Evolutionary conservation across 1,140 invertebrate genomes (phyloP), one percentile per base, ranked within the genome.

Genomic region (Cydia fagiglandana): DNA sequence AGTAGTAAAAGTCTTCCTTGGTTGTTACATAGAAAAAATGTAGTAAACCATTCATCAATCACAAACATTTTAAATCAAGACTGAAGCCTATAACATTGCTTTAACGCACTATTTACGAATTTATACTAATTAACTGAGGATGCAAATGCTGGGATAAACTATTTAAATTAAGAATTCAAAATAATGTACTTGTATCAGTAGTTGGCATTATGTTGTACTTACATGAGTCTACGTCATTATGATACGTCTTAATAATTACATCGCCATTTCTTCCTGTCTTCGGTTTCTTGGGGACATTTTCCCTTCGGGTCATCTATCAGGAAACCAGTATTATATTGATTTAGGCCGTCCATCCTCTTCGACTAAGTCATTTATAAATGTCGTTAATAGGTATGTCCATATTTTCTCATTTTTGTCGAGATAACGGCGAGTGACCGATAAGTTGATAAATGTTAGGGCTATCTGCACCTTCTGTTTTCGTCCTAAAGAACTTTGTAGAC

Each of bases 361-460:
- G 56, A 61, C 56, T 10, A 24, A 20, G 17, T 24, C 56, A 24
- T 24, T 61, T 61, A 12, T 61, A 24, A 61, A 24, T 61, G 20
- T 61, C 56, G 20, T 24, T 61, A n/a, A n/a, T n/a, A 24, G 24
- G 24, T 24, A 61, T 24, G 56, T n/a, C 20, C 56, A 20, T 61
- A 61, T 61, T 61, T 17, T 56, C 53, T 17, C n/a, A 56, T n/a
- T 17, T 56, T 61, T 61, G 17, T 61, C 56, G 20, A 17, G 56
- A 61, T 24, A 24, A 61, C 56, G 56, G 24, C 56, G 2, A 61
- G 20, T 61, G 56, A 61, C 56, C 56, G 56, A 61, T 61, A 61
- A 61, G 7, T 61, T 24, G 56, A 61, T 61, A 61, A 24, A 61
- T 61, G 9, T 53, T 53, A 17, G 50, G 4, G 2, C 50, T 53